Base-by-base conservation (phyloP, 1,140 invertebrate species). In the Orius insidiosus region DNA sequence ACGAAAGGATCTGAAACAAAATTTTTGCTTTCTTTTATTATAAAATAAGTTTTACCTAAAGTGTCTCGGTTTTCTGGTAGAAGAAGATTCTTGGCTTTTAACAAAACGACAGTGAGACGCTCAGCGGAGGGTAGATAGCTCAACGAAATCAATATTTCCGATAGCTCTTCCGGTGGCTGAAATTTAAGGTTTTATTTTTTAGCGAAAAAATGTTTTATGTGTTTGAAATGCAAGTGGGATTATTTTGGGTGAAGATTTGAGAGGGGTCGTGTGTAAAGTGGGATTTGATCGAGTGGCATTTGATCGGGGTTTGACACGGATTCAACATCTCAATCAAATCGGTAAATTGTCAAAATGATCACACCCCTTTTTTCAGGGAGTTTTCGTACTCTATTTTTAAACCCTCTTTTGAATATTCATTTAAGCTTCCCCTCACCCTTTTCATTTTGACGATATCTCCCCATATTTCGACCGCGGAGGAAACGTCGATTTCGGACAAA, bases 121-220 rank as follows among this genome's bases (percentile, higher is more conserved):
- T 88, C 84, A 11, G 86, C 85, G 42, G 83, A 85, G 2, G 85
- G 85, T 35, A 90, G 64, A 59, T 87, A 90, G 46, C 80, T 86
- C 3, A 90, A 63, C 3, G 84, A 87, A 33, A 88, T 65, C 42
- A 88, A 64, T 13, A 90, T 63, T 57, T 89, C 84, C 48, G 84
- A 82, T 35, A 76, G 65, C 57, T 85, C 80, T 57, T 83, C 80
- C 6, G 75, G 78, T 5, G 80, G 80, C 56, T 63, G 48, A 9
- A 57, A 54, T 4, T 46, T 38, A 50, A 15, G 9, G 8, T 41
- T 41, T 15, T 41, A 6, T 15, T 2, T 15, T 3, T 41, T n/a
- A n/a, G n/a, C n/a, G n/a, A 54, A 6, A 48, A 42, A 50, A 15
- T 15, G 8, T 41, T 41, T 15, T 41, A 6, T 15, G 11, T 15